Evolutionary conservation across 2,888 invertebrate species (phyloP).

Genomic region (Athalia circularis): DNA sequence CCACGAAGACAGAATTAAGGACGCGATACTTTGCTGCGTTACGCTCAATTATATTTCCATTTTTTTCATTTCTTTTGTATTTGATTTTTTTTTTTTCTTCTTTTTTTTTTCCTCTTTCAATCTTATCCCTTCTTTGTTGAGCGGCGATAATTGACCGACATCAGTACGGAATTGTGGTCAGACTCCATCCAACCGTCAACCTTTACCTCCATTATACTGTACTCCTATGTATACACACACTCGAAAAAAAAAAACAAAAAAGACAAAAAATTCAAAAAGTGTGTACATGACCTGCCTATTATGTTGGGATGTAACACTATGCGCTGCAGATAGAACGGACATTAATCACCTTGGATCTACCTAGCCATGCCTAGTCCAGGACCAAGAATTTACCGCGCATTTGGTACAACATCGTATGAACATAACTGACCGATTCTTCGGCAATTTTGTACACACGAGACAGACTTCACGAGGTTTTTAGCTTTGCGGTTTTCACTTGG

Average conservation of each 20-base stretch:
- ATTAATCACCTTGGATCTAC: conserved; percentile 31
- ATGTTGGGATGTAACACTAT: neutral
- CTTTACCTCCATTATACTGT: neutral
- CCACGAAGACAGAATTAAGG: conserved; percentile 34
- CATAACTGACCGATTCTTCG: conserved; percentile 17
- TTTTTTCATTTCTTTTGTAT: neutral
- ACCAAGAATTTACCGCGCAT: too few species aligned
- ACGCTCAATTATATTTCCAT: conserved; percentile 37
- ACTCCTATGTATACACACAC: neutral
- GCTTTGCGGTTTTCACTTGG: conserved; percentile 70
- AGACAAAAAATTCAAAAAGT: too few species aligned
- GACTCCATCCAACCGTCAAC: conserved; percentile 20
- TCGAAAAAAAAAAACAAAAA: too few species aligned
- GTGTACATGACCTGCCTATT: too few species aligned
- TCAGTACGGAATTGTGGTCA: neutral
- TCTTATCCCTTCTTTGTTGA: neutral
- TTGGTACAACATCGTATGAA: neutral
- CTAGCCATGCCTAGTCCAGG: neutral
- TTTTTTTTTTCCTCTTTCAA: neutral
- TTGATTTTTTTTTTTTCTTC: neutral
- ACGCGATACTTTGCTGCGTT: conserved; percentile 33
- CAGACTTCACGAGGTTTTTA: conserved; percentile 56
- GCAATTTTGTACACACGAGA: conserved; percentile 31
- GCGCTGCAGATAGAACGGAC: neutral
- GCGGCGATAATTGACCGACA: conserved; percentile 24